These are phyloP conservation scores for Metacarcinus magister DNA, from an alignment of 2,888 invertebrate species.

Conservation along the genomic window DNA sequence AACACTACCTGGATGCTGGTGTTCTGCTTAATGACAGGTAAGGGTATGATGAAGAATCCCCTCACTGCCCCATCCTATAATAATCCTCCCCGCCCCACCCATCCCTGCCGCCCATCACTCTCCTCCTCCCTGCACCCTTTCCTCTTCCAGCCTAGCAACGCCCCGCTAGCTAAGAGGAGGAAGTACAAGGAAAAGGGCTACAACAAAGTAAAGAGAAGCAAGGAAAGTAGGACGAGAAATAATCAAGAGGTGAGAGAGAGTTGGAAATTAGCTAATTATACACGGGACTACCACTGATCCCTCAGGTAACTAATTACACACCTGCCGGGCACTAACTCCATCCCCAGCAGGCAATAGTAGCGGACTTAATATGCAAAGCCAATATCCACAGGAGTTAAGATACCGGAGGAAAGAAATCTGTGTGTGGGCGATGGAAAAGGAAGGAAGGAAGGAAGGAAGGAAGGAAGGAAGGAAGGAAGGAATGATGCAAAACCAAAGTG, in stretches of 20 bases:
- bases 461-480: not conserved
- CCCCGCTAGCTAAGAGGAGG: not conserved
- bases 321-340: not conserved
- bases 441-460: not conserved
- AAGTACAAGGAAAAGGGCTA: not conserved
- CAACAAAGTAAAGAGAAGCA: not conserved
- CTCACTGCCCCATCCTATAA: not conserved
- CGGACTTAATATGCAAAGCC: not conserved
- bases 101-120: not conserved
- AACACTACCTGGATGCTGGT: not conserved
- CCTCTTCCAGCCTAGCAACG: not conserved
- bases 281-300: not conserved
- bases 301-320: not conserved
- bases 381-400: not conserved
- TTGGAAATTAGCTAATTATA: constrained; percentile 21
- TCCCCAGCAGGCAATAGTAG: not conserved
- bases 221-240: not conserved
- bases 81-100: not conserved
- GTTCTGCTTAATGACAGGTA: not conserved
- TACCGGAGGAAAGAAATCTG: not conserved
- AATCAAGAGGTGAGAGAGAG: not conserved
- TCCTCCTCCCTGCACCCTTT: not conserved
- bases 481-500: too few species aligned
- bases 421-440: not conserved
- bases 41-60: not conserved